phyloP scores from a whole-genome alignment of 2,888 invertebrate species.

The Drosophila phalerata region DNA sequence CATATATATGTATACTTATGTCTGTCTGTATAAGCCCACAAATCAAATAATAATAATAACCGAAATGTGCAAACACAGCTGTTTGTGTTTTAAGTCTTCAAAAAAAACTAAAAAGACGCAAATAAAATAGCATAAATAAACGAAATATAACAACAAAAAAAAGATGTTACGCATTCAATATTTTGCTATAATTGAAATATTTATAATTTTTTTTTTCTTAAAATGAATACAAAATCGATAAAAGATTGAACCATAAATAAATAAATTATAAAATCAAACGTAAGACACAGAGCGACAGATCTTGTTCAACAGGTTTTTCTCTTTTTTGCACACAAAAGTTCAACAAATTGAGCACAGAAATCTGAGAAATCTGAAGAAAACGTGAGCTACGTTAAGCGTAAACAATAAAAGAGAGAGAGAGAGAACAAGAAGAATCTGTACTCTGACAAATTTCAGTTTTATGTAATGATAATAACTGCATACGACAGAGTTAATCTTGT shows the following conservation, averaged over 20 bases:
- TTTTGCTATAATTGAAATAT: constrained; percentile 40
- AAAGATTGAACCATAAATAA: constrained; percentile 42
- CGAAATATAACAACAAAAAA: constrained; percentile 7
- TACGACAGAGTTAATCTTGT: not conserved
- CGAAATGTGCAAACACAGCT: constrained; percentile 67
- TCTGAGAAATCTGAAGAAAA: constrained; percentile 43
- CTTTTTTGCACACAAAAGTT: constrained; percentile 65
- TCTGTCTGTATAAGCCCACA: constrained; percentile 9
- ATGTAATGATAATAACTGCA: constrained; percentile 13
- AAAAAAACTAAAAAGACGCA: constrained; percentile 23
- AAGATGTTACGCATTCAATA: constrained; percentile 17
- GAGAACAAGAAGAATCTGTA: constrained; percentile 1
- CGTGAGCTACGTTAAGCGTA: constrained; percentile 59
- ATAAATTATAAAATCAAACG: constrained; percentile 44
- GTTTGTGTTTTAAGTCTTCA: constrained; percentile 38
- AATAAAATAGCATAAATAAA: constrained; percentile 19
- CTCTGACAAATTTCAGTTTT: constrained; percentile 7
- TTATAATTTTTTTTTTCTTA: constrained; percentile 20
- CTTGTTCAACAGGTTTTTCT: constrained; percentile 69
- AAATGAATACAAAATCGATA: constrained; percentile 23
- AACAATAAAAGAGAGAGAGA: constrained; percentile 47
- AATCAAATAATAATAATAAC: constrained; percentile 30
- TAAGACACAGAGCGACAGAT: constrained; percentile 32
- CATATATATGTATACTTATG: constrained; percentile 12
- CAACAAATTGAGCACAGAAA: constrained; percentile 59